Percentiles rank a stretch among this genome's conserved stretches.
These are phyloP conservation scores for Piliocolobus tephrosceles DNA, from an alignment of 2,113 vertebrate genomes.

Conservation along the genomic window DNA sequence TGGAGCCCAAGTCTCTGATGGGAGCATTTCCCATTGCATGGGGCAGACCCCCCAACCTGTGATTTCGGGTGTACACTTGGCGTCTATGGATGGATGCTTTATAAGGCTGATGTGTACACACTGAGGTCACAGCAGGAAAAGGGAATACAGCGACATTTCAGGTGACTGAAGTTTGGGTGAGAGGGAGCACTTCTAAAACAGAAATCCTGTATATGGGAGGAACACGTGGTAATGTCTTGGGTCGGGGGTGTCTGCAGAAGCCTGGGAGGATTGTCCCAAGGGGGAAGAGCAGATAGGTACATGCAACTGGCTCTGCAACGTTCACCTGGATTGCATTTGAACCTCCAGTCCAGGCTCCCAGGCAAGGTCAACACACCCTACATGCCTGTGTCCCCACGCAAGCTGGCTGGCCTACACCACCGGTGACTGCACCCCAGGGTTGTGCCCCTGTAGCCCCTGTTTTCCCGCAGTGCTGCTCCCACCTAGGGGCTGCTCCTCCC, in stretches of 20 bases:
- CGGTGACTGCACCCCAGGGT: too few relatives aligned
- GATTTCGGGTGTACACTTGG: background rate
- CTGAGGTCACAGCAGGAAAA: background rate
- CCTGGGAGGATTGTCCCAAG: background rate
- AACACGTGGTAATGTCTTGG: background rate
- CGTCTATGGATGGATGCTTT: background rate
- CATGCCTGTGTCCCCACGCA: accelerated
- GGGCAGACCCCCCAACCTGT: background rate
- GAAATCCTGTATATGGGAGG: background rate
- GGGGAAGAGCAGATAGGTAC: background rate
- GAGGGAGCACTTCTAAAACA: background rate
- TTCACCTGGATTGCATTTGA: background rate
- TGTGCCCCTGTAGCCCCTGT: background rate
- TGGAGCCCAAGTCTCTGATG: background rate
- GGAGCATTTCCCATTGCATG: background rate
- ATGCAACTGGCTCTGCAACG: background rate
- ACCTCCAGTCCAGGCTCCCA: background rate
- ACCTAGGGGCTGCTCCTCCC: background rate
- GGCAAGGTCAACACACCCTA: background rate
- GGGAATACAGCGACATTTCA: background rate
- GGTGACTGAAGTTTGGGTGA: background rate
- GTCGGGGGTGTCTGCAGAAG: background rate
- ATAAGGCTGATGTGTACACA: background rate
- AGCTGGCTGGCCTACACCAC: too few relatives aligned
- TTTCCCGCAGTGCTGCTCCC: accelerated